Conservation (phyloP, 1,140 invertebrate genomes). For the Bombus confusus region DNA sequence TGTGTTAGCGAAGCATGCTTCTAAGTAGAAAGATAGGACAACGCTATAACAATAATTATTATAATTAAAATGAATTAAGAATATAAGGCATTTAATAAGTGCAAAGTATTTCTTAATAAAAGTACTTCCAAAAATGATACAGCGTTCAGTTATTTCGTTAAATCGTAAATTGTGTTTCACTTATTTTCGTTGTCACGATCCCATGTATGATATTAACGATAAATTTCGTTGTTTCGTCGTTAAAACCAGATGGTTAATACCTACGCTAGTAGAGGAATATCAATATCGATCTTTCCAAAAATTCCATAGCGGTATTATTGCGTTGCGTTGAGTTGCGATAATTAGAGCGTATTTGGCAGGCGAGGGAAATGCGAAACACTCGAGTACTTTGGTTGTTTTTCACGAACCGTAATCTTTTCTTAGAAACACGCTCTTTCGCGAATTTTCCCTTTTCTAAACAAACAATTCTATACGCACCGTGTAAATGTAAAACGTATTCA, state of each 20-base stretch:
- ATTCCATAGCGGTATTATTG: too few relatives aligned
- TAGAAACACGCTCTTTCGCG: not conserved
- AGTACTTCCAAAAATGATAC: slow-evolving; percentile 77
- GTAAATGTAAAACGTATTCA: not conserved
- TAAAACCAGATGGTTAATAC: too few relatives aligned
- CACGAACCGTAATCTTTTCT: not conserved
- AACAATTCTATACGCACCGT: too few relatives aligned
- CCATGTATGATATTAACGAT: too few relatives aligned
- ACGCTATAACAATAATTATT: slow-evolving; percentile 83
- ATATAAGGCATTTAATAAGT: slow-evolving; percentile 83
- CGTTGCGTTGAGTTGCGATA: too few relatives aligned
- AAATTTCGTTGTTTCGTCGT: too few relatives aligned
- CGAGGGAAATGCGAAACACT: not conserved
- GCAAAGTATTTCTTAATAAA: slow-evolving; percentile 84
- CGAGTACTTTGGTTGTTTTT: not conserved
- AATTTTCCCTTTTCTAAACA: not conserved
- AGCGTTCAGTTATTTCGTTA: not conserved
- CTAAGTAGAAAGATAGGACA: slow-evolving; percentile 81
- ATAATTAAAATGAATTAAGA: slow-evolving; percentile 81
- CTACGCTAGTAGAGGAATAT: too few relatives aligned
- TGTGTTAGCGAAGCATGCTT: slow-evolving; percentile 83
- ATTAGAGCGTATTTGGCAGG: not conserved
- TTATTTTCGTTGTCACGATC: not conserved
- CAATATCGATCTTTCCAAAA: too few relatives aligned
- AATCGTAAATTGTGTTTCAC: not conserved